Evolutionary conservation across 2,888 invertebrate genomes (phyloP).

Genomic region (Melitaea athalia): DNA sequence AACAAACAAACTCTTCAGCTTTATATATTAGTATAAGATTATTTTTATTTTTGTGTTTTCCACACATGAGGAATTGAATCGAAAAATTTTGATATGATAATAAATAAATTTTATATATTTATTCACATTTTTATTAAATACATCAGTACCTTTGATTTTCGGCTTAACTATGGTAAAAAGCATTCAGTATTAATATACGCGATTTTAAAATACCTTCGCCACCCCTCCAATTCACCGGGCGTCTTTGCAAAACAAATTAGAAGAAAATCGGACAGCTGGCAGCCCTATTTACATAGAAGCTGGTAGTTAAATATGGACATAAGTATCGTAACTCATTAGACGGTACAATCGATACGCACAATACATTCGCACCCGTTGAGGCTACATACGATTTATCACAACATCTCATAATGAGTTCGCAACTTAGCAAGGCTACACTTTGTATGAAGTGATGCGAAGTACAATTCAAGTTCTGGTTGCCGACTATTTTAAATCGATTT

Average conservation of each 20-base stretch:
- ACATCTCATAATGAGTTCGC: constrained; percentile 43
- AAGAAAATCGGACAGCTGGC: background rate
- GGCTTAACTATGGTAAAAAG: too few relatives aligned
- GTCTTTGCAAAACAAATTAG: background rate
- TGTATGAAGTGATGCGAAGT: constrained; percentile 14
- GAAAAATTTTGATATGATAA: too few relatives aligned
- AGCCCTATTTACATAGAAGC: background rate
- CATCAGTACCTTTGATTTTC: too few relatives aligned
- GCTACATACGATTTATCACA: constrained; percentile 42
- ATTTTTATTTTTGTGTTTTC: too few relatives aligned
- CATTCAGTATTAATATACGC: too few relatives aligned
- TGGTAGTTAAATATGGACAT: constrained; percentile 29
- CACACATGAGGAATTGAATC: too few relatives aligned
- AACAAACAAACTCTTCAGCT: too few relatives aligned
- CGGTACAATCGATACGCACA: constrained; percentile 39
- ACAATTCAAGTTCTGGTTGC: background rate
- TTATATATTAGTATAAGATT: too few relatives aligned
- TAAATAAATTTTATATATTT: too few relatives aligned
- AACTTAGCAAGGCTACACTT: constrained; percentile 38
- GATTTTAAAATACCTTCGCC: too few relatives aligned
- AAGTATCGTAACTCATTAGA: constrained; percentile 38
- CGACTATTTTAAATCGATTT: background rate
- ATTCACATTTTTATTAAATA: too few relatives aligned
- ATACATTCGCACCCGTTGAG: constrained; percentile 26
- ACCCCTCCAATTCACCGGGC: too few relatives aligned